Evolutionary conservation across 92 coral and sea anemone genomes (phyloP).

Genomic region (Palythoa heliodiscus): DNA sequence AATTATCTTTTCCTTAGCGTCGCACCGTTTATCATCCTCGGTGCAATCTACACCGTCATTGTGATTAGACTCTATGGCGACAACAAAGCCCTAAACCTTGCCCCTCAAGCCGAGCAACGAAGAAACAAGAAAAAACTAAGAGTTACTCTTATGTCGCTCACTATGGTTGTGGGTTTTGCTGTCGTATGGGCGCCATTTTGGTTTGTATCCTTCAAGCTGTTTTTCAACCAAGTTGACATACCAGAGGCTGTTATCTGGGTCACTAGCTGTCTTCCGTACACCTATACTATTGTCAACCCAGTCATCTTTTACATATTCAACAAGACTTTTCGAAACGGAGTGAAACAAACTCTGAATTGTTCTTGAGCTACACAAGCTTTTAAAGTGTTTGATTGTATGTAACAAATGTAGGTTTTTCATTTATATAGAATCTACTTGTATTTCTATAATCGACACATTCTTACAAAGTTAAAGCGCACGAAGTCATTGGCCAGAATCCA

Average conservation of each 20-base stretch:
- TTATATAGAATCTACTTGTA: no score
- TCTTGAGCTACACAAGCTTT: background rate
- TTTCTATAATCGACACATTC: no score
- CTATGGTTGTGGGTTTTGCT: conserved; percentile 7
- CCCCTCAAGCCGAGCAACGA: conserved; percentile 6
- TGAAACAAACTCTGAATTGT: background rate
- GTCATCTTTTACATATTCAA: conserved; percentile 17
- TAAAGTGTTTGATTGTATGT: no score
- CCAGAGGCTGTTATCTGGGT: background rate
- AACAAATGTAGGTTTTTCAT: no score
- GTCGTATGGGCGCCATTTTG: conserved; percentile 42
- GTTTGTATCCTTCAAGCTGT: background rate
- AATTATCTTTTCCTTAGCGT: background rate
- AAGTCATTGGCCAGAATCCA: no score
- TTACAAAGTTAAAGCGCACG: no score
- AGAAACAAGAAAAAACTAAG: conserved; percentile 13
- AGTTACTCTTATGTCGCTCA: conserved; percentile 19
- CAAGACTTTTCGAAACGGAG: conserved; percentile 2
- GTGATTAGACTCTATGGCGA: background rate
- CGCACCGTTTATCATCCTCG: background rate
- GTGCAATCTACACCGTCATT: conserved; percentile 2
- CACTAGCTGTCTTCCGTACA: background rate
- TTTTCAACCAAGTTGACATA: background rate
- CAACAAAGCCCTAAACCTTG: conserved; percentile 5
- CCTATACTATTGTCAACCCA: conserved; percentile 22